Base-by-base conservation (phyloP, 2,888 invertebrate species). In the Trypoxylon attenuatum region DNA sequence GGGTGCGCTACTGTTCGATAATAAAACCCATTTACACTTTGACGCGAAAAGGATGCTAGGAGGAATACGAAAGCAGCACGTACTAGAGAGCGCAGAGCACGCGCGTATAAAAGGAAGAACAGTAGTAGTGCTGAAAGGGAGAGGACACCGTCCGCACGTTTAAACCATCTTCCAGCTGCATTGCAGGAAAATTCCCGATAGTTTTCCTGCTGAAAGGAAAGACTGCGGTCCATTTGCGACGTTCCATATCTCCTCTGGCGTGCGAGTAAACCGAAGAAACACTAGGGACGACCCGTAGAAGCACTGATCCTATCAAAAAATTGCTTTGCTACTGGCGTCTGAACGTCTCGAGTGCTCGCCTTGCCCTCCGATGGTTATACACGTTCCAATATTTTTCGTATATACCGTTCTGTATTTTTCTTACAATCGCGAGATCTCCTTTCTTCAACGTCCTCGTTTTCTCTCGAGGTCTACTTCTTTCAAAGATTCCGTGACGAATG, bases 281-380 rank as follows among this genome's bases (percentile, higher is more conserved):
- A 73, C 49, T 63, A 69, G 73, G 43, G 8, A 2, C 57, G 59
- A 57, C 57, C 50, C 52, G 65, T 58, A 50, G 67, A 57, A 56
- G 77, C 73, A 60, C 77, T 78, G 81, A 82, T 82, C 78, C 81
- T 82, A 82, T 82, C 82, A 82, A 82, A 82, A 81, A 82, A 82
- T 82, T 82, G 82, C 81, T 80, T 81, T 56, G 73, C 79, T 73
- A 76, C 77, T 76, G 81, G 79, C 76, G 74, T 77, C 74, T 70
- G 67, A 57, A 53, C 59, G 72, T 71, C 74, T 73, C 70, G 57
- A 61, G 65, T 53, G 46, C 42, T 60, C 54, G 25, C 56, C 54
- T 51, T 57, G 27, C 52, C 52, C 53, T 51, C 45, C 33, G 47
- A 56, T 50, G 39, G 54, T 69, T 71, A 51, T 64, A 70, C 62